Percentiles rank a stretch among this genome's conserved stretches.
These are phyloP conservation scores for Ornithorhynchus anatinus DNA, from an alignment of 2,113 vertebrate genomes.

Conservation along the genomic window DNA sequence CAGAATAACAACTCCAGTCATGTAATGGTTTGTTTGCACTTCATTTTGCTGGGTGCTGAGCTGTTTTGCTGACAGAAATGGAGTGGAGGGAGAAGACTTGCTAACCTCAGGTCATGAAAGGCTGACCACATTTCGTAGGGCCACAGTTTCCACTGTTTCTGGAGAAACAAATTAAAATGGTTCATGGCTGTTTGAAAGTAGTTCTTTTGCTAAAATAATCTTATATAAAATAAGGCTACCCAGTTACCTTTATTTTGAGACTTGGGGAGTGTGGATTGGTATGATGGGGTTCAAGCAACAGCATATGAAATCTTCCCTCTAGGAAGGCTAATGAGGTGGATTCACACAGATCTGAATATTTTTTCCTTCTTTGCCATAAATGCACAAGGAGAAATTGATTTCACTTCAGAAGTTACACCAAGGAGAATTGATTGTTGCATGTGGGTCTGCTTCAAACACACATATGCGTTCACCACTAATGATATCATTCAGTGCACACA, in stretches of 20 bases:
- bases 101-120: too few relatives aligned
- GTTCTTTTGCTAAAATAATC: slow-evolving; percentile 33
- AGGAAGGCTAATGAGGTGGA: slow-evolving; percentile 48
- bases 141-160: slow-evolving; percentile 43
- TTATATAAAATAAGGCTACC: slow-evolving; percentile 31
- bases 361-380: slow-evolving; percentile 41
- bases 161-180: slow-evolving; percentile 55
- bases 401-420: slow-evolving; percentile 50
- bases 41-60: too few relatives aligned
- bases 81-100: too few relatives aligned
- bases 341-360: slow-evolving; percentile 42
- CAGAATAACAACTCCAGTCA: too few relatives aligned
- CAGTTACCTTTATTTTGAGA: slow-evolving; percentile 58
- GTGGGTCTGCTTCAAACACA: too few relatives aligned
- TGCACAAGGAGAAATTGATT: slow-evolving; percentile 60
- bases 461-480: too few relatives aligned
- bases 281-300: slow-evolving; percentile 46
- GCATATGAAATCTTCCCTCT: slow-evolving; percentile 42
- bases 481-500: too few relatives aligned
- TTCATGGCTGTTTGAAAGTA: slow-evolving; percentile 61
- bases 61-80: too few relatives aligned
- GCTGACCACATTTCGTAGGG: too few relatives aligned
- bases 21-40: too few relatives aligned
- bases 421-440: too few relatives aligned
- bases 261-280: slow-evolving; percentile 43